These are phyloP conservation scores for Urosaurus nigricauda DNA, from an alignment of 2,797 vertebrate genomes.

Conservation along the genomic window DNA sequence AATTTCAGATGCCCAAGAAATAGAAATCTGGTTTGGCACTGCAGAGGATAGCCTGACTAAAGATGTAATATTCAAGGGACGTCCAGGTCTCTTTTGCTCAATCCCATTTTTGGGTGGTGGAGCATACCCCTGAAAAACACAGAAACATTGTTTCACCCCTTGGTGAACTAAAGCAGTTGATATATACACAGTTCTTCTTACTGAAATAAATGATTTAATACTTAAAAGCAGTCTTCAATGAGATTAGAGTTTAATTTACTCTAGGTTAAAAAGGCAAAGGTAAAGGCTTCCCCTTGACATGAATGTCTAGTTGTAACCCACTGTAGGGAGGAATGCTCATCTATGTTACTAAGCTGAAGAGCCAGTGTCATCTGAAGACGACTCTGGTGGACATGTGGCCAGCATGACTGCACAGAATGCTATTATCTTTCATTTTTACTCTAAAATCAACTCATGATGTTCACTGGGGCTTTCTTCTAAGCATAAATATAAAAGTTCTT, in stretches of 20 bases:
- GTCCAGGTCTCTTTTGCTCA: conserved; percentile 94
- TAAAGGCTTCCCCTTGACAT: too few relatives aligned
- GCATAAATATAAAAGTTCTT: background rate
- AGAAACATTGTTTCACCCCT: background rate
- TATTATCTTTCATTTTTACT: background rate
- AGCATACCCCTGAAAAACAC: conserved; percentile 86
- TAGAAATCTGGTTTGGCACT: conserved; percentile 97
- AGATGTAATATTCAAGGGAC: conserved; percentile 95
- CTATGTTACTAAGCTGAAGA: too few relatives aligned
- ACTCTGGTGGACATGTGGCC: too few relatives aligned
- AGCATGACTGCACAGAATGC: too few relatives aligned
- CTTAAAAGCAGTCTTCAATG: background rate
- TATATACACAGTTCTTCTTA: background rate
- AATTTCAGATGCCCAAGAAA: conserved; percentile 97
- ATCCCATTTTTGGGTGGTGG: conserved; percentile 96
- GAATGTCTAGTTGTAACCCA: too few relatives aligned
- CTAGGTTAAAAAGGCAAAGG: background rate
- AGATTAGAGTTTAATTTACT: background rate
- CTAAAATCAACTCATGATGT: background rate
- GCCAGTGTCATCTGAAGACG: too few relatives aligned
- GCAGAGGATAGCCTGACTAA: conserved; percentile 93
- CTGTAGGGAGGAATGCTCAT: too few relatives aligned
- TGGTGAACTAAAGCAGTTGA: background rate
- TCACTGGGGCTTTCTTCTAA: background rate
- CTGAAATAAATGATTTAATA: background rate